phyloP scores from a whole-genome alignment of 2,888 invertebrate species.

The Nasonovia ribisnigri region DNA sequence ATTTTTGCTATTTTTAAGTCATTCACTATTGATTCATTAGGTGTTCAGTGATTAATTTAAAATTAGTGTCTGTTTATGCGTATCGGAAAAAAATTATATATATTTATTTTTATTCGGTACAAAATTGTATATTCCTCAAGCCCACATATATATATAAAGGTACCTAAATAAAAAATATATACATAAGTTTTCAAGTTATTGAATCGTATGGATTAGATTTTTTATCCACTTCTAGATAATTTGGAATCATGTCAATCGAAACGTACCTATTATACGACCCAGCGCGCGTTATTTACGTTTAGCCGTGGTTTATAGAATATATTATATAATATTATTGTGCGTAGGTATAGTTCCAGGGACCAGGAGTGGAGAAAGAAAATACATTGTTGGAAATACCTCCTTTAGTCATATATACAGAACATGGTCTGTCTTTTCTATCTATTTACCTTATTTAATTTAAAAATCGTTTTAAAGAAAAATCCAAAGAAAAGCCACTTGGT shows the following conservation, averaged over 20 bases:
- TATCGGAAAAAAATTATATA: background rate
- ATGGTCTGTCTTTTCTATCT: background rate
- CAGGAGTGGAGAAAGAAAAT: background rate
- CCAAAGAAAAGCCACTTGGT: background rate
- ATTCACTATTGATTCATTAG: too few relatives aligned
- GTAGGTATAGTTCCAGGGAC: background rate
- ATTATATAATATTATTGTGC: background rate
- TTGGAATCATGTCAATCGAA: background rate
- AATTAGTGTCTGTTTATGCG: background rate
- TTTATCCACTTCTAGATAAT: slow-evolving; percentile 16
- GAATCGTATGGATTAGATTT: background rate
- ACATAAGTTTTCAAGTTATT: background rate
- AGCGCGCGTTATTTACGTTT: background rate
- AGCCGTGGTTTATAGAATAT: background rate
- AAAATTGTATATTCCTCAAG: background rate
- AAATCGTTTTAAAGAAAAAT: background rate
- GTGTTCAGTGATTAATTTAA: background rate
- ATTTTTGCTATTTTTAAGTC: background rate
- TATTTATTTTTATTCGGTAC: background rate
- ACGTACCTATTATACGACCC: background rate
- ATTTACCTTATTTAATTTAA: background rate
- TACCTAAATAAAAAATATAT: background rate
- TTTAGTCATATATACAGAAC: background rate
- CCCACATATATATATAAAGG: background rate
- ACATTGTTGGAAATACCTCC: background rate